Conservation (phyloP, 2,113 vertebrate genomes). For the Megatriorchis doriae region DNA sequence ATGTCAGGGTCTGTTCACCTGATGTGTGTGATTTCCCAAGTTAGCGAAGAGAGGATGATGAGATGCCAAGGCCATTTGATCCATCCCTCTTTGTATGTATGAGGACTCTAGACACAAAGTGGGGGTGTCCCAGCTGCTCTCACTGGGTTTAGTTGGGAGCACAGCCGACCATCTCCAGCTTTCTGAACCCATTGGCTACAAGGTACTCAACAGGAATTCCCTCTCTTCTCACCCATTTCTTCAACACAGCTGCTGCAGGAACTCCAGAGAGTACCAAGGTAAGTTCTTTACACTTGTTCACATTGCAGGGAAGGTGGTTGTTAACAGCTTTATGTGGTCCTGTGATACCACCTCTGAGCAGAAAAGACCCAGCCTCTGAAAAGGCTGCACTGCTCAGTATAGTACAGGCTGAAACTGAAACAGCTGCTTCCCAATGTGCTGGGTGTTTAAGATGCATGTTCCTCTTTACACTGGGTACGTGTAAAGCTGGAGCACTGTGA, state of each 20-base stretch:
- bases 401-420: neutral
- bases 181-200: neutral
- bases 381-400: neutral
- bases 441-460: neutral
- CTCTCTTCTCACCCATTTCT: neutral
- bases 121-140: neutral
- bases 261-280: neutral
- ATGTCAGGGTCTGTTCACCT: neutral
- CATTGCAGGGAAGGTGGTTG: neutral
- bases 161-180: neutral
- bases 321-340: neutral
- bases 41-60: neutral
- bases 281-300: neutral
- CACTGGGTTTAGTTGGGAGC: neutral
- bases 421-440: accelerated
- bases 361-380: neutral
- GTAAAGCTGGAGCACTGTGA: neutral
- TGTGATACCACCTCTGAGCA: neutral
- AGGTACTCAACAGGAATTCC: neutral
- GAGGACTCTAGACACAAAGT: neutral
- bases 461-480: neutral
- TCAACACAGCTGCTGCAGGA: neutral
- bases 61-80: neutral
- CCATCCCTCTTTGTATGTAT: neutral
- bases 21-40: neutral